These are phyloP conservation scores for Thalassoma bifasciatum DNA, from an alignment of 2,113 vertebrate genomes.

Conservation along the genomic window DNA sequence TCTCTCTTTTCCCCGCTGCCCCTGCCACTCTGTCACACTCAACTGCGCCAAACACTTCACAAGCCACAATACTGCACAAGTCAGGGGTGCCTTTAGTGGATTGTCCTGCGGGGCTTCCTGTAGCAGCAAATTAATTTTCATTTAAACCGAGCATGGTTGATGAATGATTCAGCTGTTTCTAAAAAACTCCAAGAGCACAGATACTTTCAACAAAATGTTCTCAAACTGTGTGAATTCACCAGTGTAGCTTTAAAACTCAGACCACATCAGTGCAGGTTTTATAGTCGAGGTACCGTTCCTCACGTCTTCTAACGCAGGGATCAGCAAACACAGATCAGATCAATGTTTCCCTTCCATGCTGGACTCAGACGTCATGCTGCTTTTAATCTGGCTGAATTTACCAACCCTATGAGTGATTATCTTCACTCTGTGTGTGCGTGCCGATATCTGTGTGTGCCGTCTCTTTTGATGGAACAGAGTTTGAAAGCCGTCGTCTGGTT, in stretches of 20 bases:
- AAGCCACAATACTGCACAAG: not conserved
- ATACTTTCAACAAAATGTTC: not conserved
- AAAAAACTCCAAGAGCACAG: not conserved
- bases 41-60: not conserved
- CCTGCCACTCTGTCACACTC: slow-evolving; percentile 4
- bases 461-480: slow-evolving; percentile 48
- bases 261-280: not conserved
- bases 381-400: slow-evolving; percentile 48
- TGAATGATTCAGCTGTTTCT: not conserved
- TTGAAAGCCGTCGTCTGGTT: slow-evolving; percentile 25
- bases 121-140: not conserved
- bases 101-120: not conserved
- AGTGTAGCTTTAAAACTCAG: too few species aligned
- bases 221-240: not conserved
- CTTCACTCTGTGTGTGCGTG: not conserved
- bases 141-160: not conserved
- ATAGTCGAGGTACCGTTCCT: not conserved
- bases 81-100: not conserved
- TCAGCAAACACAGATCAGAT: slow-evolving; percentile 3
- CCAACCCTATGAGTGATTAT: slow-evolving; percentile 29
- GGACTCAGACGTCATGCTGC: slow-evolving; percentile 30
- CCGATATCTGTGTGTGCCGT: not conserved
- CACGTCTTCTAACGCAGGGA: not conserved
- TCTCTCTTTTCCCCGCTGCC: too few species aligned
- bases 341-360: not conserved